These are phyloP conservation scores for Nasonia giraulti DNA, from an alignment of 1,140 invertebrate species.

Conservation along the genomic window DNA sequence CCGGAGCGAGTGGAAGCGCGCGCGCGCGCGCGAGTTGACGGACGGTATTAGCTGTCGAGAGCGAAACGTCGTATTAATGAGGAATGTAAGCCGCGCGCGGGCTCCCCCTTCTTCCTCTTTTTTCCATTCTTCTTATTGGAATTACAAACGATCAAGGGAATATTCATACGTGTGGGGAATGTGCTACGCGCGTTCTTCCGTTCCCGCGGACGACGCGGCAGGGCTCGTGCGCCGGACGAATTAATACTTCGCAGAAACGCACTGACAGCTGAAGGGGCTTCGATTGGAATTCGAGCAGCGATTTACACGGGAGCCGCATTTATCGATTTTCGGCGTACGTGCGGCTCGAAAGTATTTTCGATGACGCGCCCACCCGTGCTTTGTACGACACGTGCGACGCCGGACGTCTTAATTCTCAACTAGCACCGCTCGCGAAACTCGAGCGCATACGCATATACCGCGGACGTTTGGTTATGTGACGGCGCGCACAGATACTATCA, in stretches of 20 bases:
- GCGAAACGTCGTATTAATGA: constrained; percentile 4
- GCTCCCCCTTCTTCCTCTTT: background rate
- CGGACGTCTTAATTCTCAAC: background rate
- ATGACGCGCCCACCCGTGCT: too few relatives aligned
- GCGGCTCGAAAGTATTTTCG: background rate
- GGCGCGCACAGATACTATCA: background rate
- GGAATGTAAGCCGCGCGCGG: background rate
- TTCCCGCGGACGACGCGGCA: background rate
- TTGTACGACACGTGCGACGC: background rate
- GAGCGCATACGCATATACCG: background rate
- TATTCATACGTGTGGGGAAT: background rate
- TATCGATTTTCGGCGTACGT: too few relatives aligned
- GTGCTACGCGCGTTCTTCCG: background rate
- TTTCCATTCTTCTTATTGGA: background rate
- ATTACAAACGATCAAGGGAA: background rate
- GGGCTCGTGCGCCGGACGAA: background rate
- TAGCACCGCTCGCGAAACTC: background rate
- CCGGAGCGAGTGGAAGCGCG: background rate
- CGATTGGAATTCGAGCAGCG: too few relatives aligned
- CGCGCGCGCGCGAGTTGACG: constrained; percentile 3
- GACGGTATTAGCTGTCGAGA: constrained; percentile 32
- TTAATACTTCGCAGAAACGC: background rate
- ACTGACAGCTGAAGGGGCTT: background rate
- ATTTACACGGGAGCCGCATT: too few relatives aligned
- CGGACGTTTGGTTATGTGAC: background rate